Base-by-base conservation (phyloP, 2,113 vertebrate genomes). In the Glaucomys volans region DNA sequence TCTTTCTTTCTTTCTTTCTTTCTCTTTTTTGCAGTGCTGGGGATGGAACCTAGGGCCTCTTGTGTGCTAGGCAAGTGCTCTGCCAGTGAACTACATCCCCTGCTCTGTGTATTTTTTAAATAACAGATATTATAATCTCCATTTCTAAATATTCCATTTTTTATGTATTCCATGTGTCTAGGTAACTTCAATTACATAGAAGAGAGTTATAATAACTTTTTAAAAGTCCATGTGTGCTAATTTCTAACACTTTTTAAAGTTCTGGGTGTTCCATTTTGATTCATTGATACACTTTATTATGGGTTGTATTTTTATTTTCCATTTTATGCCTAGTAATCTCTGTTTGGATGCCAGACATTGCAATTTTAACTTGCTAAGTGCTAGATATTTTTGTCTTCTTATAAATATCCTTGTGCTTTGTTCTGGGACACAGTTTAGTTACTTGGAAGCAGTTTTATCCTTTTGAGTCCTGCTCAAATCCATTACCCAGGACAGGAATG, bases 31-130 rank as follows among this genome's bases (percentile, higher is more conserved):
- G 30, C n/a, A 12, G 24, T 10, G n/a, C 11, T 37, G 40, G 67
- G 50, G 16, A 42, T 37, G 1, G 10, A 59, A 4, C 0, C 6
- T 4, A 52, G 30, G 3, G 28, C 8, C 1, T 50, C 12, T 30
- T 32, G 17, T 4, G 18, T 24, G 57, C 7, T 37, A 2, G 16
- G 10, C 42, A 79, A 24, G 20, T 7, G 16, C 18, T 18, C 16
- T 59, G 0, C 47, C 37, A 13, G 0, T 79, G 47, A 69, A 28
- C 24, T 42, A 4, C 40, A 8, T 14, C 32, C 64, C 12, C 6
- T 14, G 40, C 42, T 14, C 32, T 12, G 30, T 37, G 8, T 79
- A 13, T 42, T 69, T 69, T 87, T 75, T 9, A 47, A 50, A 22
- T 32, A 57, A 57, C 9, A 32, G 3, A 75, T 22, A 57, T 22